Base-by-base conservation (phyloP, 1,140 invertebrate species). In the Samia ricini region DNA sequence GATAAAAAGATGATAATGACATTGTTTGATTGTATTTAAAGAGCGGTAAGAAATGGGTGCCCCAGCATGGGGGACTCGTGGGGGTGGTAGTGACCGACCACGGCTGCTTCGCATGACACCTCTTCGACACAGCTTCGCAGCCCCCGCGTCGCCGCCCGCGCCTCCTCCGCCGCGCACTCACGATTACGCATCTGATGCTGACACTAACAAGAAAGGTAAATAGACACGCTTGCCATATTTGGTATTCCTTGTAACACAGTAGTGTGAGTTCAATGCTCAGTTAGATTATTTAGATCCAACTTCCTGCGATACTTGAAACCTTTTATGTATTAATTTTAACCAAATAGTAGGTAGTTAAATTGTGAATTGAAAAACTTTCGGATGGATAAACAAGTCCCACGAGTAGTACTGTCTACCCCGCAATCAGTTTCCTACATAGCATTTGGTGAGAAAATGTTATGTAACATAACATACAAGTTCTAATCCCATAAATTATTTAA, bases 21-120 rank as follows among this genome's bases (percentile, higher is more conserved):
- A n/a, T n/a, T n/a, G n/a, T n/a, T n/a, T n/a, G n/a, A n/a, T 7
- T 42, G 33, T 42, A 54, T 70, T 69, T 23, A 69, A 75, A 64
- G 33, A 23, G 10, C 26, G 33, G 22, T 3, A 21, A 29, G 50
- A 5, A 20, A 88, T 89, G 83, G 87, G 87, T 54, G 87, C 83
- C 2, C 87, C 83, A 21, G 84, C 87, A n/a, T 90, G 89, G 86
- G 89, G 85, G 55, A 79, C 85, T 2, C 85, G 90, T 63, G 85
- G 84, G 60, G 84, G 83, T 55, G 85, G 81, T 54, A 83, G 85
- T 49, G 88, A 91, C 60, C 83, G 90, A 51, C 90, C 91, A 24
- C 88, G 90, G 56, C 76, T 92, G 66, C 77, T 92, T 75, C 83
- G 91, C 56, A 92, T 92, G 91, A 91, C 91, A 22, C 91, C 91